Evolutionary conservation across 2,113 vertebrate species (phyloP).

Genomic region (Azemiops feae): DNA sequence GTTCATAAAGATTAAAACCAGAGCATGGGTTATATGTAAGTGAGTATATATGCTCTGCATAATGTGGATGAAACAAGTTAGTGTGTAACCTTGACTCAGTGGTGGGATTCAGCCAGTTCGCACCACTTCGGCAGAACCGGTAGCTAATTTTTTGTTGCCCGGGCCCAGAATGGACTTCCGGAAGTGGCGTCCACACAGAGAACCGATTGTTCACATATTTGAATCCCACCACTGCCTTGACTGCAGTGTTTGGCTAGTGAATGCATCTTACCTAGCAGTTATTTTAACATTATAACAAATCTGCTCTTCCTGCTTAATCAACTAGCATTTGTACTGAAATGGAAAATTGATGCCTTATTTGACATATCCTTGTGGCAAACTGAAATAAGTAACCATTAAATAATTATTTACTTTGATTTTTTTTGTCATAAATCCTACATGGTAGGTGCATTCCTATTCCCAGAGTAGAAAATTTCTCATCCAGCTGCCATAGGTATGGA

Average conservation of each 20-base stretch:
- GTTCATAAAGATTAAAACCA: neutral
- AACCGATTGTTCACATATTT: no score
- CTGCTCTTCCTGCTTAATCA: neutral
- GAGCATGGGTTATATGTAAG: neutral
- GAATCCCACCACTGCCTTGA: no score
- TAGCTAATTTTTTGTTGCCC: no score
- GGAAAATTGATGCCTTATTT: neutral
- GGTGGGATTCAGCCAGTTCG: no score
- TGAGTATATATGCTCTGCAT: no score
- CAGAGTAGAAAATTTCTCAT: neutral
- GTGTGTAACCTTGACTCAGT: neutral
- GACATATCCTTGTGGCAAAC: neutral
- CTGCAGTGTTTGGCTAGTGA: neutral
- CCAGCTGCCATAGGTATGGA: neutral
- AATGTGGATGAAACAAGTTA: no score
- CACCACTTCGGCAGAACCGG: no score
- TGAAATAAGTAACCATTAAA: neutral
- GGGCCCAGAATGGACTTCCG: no score
- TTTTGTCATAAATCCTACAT: neutral
- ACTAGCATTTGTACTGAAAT: neutral
- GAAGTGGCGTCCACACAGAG: no score
- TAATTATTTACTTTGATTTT: neutral
- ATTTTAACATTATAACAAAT: neutral
- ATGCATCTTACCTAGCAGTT: neutral
- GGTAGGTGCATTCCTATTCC: neutral